phyloP scores from a whole-genome alignment of 2,888 invertebrate species.

The Steinernema hermaphroditum region DNA sequence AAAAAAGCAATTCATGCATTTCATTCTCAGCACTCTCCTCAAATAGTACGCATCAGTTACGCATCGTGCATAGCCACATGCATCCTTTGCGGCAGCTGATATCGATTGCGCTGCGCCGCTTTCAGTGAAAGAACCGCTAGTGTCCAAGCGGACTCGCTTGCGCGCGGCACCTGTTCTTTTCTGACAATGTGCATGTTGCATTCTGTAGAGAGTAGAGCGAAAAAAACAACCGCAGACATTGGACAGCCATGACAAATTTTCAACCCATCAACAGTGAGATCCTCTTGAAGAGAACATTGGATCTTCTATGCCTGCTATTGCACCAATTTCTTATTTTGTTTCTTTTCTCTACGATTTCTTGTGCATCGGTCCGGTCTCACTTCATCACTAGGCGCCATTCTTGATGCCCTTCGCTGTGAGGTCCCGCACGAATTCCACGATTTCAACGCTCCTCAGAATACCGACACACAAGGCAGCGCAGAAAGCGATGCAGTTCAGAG shows the following conservation, averaged over 20 bases:
- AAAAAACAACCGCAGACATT: conserved; percentile 63
- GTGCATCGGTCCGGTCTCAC: conserved; percentile 89
- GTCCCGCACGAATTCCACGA: too few species aligned
- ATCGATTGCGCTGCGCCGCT: not conserved
- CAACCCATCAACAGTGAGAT: conserved; percentile 89
- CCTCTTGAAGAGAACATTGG: conserved; percentile 87
- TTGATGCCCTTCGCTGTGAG: conserved; percentile 33
- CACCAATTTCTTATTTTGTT: too few species aligned
- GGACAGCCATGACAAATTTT: conserved; percentile 75
- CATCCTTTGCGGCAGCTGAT: not conserved
- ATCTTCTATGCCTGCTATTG: conserved; percentile 77
- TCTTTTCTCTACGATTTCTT: conserved; percentile 84
- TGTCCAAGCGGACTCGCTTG: not conserved
- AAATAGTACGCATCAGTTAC: too few species aligned
- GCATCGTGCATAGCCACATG: too few species aligned
- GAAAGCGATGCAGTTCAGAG: conserved; percentile 50
- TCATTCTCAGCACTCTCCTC: too few species aligned
- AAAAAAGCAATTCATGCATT: too few species aligned
- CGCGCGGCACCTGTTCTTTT: not conserved
- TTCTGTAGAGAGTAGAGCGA: conserved; percentile 44
- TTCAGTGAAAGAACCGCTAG: not conserved
- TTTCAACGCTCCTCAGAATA: conserved; percentile 60
- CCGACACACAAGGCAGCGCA: conserved; percentile 57
- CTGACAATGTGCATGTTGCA: not conserved
- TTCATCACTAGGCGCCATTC: conserved; percentile 86